phyloP scores from a whole-genome alignment of 2,888 invertebrate species.

The Auanema freiburgensis region DNA sequence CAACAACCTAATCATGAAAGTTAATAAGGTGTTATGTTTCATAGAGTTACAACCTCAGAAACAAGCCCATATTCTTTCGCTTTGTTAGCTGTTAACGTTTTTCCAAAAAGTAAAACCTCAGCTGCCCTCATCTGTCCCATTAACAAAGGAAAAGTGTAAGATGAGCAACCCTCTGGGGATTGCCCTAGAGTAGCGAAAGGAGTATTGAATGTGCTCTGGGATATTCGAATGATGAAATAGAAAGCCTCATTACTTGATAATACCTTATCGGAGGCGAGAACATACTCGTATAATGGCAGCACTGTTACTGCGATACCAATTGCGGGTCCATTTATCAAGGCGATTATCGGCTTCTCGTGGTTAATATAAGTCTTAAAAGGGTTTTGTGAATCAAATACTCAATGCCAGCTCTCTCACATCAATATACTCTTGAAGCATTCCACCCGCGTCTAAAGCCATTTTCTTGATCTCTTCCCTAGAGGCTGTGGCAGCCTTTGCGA shows the following conservation, averaged over 20 bases:
- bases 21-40: neutral
- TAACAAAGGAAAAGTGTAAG: constrained; percentile 80
- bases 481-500: constrained; percentile 42
- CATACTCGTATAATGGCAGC: constrained; percentile 79
- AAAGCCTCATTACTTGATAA: neutral
- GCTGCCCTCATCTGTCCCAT: constrained; percentile 79
- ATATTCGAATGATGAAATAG: constrained; percentile 9
- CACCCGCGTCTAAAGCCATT: constrained; percentile 49
- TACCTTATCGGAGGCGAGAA: constrained; percentile 79
- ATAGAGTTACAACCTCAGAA: constrained; percentile 71
- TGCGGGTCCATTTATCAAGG: constrained; percentile 89
- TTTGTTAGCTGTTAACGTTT: constrained; percentile 79
- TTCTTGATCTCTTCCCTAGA: constrained; percentile 39
- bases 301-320: constrained; percentile 87
- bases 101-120: constrained; percentile 71
- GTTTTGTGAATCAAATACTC: too few species aligned
- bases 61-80: constrained; percentile 80
- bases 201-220: constrained; percentile 81
- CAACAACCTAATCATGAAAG: constrained; percentile 71
- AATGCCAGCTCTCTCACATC: constrained; percentile 26
- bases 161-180: constrained; percentile 86
- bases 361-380: constrained; percentile 74
- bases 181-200: constrained; percentile 85
- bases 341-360: constrained; percentile 84
- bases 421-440: constrained; percentile 52